Evolutionary conservation across 2,797 vertebrate species (phyloP).

Genomic region (Danio jaintianensis): DNA sequence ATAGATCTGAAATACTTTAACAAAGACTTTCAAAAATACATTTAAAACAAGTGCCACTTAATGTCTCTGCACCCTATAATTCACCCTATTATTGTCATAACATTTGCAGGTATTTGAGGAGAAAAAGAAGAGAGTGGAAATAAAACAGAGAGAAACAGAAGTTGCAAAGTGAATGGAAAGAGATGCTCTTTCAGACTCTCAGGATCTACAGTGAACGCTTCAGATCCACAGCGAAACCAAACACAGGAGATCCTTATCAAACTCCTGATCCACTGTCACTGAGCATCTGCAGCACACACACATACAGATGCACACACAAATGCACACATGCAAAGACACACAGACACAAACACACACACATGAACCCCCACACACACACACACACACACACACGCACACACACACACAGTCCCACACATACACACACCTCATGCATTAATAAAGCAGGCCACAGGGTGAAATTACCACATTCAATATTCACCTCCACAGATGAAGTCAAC

Average conservation of each 20-base stretch:
- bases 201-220: not conserved
- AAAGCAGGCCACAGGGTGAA: conserved; percentile 44
- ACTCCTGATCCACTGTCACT: not conserved
- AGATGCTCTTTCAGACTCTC: not conserved
- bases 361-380: too few relatives aligned
- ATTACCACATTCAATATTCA: conserved; percentile 40
- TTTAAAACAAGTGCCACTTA: too few relatives aligned
- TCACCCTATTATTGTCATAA: not conserved
- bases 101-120: not conserved
- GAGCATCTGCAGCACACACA: not conserved
- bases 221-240: conserved; percentile 30
- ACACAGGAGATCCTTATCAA: conserved; percentile 44
- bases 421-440: conserved; percentile 36
- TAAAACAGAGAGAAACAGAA: not conserved
- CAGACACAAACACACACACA: too few relatives aligned
- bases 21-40: too few relatives aligned
- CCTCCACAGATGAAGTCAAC: conserved; percentile 38
- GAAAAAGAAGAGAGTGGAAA: not conserved
- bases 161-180: conserved; percentile 15
- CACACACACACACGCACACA: too few relatives aligned
- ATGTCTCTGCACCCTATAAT: too few relatives aligned
- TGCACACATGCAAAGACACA: not conserved
- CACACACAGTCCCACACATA: too few relatives aligned
- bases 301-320: conserved; percentile 4
- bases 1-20: too few relatives aligned